Conservation (phyloP, 2,797 vertebrate species). For the Nyctibius grandis region DNA sequence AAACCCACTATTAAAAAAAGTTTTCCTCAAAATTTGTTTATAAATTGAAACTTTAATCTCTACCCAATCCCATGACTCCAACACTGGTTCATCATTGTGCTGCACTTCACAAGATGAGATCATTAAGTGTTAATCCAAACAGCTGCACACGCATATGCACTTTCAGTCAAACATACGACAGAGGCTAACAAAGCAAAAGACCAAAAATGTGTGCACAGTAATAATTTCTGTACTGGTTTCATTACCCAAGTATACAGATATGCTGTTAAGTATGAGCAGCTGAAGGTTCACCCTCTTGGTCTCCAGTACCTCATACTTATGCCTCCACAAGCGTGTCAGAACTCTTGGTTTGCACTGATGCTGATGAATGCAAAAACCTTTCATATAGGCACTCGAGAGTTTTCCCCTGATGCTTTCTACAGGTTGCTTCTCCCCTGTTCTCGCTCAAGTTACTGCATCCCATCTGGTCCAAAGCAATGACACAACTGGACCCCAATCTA, state of each 20-base stretch:
- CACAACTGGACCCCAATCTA: not conserved
- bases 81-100: not conserved
- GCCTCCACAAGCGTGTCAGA: not conserved
- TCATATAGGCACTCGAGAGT: not conserved
- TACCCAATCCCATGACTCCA: not conserved
- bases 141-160: not conserved
- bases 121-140: not conserved
- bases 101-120: not conserved
- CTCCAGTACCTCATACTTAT: not conserved
- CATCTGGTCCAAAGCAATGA: rapidly evolving
- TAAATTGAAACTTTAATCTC: not conserved
- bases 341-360: not conserved
- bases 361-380: not conserved
- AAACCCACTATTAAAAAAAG: not conserved
- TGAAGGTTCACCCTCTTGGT: rapidly evolving
- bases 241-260: not conserved
- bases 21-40: not conserved
- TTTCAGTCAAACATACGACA: not conserved
- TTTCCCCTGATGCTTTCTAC: rapidly evolving
- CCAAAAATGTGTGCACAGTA: not conserved
- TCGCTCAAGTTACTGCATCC: not conserved
- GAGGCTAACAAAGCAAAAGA: not conserved
- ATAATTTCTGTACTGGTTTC: not conserved
- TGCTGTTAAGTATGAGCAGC: rapidly evolving
- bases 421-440: not conserved